Base-by-base conservation (phyloP, 2,113 vertebrate genomes). In the Chlorocebus sabaeus region DNA sequence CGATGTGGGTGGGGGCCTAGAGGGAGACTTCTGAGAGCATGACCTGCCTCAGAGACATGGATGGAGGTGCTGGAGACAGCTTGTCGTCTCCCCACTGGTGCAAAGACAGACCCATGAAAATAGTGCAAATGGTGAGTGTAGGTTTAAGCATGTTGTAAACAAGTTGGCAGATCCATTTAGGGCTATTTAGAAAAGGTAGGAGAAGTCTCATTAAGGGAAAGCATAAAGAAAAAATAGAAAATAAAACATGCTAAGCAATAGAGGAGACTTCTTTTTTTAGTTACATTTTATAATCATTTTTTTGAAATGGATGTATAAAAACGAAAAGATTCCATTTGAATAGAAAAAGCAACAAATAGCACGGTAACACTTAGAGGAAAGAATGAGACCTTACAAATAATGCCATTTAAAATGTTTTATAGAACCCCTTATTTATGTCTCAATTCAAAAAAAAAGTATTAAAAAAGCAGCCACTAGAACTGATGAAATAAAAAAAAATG, bases 381-480 rank as follows among this genome's bases (percentile, higher is more conserved):
- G 59, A 78, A 73, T 32, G 13, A 59, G 38, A 59, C 52, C 38
- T 92, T 52, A 55, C 70, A 85, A 75, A 92, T 64, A 45, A 86
- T 61, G 67, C 86, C 70, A 88, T 57, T 82, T 97, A 35, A 85
- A 88, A 48, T 93, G 25, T 59, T 87, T 95, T 23, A 82, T 5
- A 96, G 50, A 96, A 52, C 13, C 25, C n/a, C 20, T 79, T 96
- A 45, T 93, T 93, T 95, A 64, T 38, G 20, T 87, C 50, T 92
- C 59, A 81, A 27, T 80, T 64, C 35, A 52, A 57, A 92, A 70
- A 85, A 91, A 67, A 35, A 50, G 48, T 68, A 8, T 85, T n/a
- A 30, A 75, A 68, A 85, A 89, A 83, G 82, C 50, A 73, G 38
- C 50, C 25, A 45, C 45, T 67, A 70, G 48, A 81, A 27, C 16